These are phyloP conservation scores for Hyperoplus lanceolatus DNA, from an alignment of 2,797 vertebrate species.

Conservation along the genomic window DNA sequence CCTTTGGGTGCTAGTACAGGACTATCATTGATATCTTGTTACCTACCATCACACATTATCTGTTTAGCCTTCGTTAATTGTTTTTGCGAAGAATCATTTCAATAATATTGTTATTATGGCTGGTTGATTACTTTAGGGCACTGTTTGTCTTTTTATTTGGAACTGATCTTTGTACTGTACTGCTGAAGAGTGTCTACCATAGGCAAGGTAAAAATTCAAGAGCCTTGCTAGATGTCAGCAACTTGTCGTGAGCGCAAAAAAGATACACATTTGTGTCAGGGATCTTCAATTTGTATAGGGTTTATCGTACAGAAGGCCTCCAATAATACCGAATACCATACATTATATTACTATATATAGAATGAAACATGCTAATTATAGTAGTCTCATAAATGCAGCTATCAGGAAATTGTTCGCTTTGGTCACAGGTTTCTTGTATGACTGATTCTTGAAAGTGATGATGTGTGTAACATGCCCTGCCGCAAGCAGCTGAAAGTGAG, in stretches of 20 bases:
- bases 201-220: constrained; percentile 52
- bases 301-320: constrained; percentile 56
- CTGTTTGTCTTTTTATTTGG: constrained; percentile 63
- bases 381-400: constrained; percentile 64
- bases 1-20: constrained; percentile 70
- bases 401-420: constrained; percentile 62
- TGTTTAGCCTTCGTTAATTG: constrained; percentile 33
- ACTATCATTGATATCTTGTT: constrained; percentile 53
- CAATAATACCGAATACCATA: constrained; percentile 39
- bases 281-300: constrained; percentile 56
- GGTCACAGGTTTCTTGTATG: constrained; percentile 45
- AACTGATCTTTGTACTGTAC: constrained; percentile 80
- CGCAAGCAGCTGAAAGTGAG: constrained; percentile 48
- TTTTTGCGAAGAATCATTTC: constrained; percentile 31
- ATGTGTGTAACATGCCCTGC: constrained; percentile 54
- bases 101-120: constrained; percentile 49
- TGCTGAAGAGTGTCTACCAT: constrained; percentile 67
- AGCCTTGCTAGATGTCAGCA: constrained; percentile 64
- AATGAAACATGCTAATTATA: constrained; percentile 49
- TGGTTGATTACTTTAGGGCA: constrained; percentile 49
- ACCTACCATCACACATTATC: constrained; percentile 55
- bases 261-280: constrained; percentile 60
- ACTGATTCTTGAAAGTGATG: constrained; percentile 45
- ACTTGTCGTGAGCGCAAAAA: constrained; percentile 60
- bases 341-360: constrained; percentile 48